Evolutionary conservation across 2,888 invertebrate genomes (phyloP), one percentile per base, ranked within the genome.

Genomic region (Ornithoptera priamus): DNA sequence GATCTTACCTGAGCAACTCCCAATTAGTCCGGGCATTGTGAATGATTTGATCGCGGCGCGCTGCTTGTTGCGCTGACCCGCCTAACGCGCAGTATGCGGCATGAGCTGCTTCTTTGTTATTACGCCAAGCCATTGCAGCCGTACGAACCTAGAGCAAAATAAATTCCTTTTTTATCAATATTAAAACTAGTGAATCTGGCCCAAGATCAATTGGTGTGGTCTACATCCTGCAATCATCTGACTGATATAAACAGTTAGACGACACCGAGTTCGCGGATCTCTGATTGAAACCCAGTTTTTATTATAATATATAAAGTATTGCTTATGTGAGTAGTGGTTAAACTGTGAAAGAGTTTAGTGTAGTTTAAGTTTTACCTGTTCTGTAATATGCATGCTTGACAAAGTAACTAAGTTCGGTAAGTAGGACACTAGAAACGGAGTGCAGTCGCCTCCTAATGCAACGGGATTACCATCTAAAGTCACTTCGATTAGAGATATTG

Each of bases 401-500:
- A 97, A 88, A 62, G 95, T 93, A 70, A 94, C 89, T 73, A 97
- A 90, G 81, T 95, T 94, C 36, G 97, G 96, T 72, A 97, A 87
- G 84, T 96, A 96, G 0, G 97, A 96, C 0, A 97, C 96, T 61
- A 97, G 86, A 82, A 97, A 97, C 0, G 97, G 96, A 4, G 96
- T 94, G 80, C 96, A 97, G 78, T 97, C 97, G 0, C 96, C 95
- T n/a, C 95, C 95, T 72, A 96, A 85, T 24, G 96, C 95, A 15
- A 97, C 95, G 0, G 97, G 97, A 88, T 97, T 97, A 72, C 96
- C 96, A 83, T 97, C 98, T 70, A 98, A 94, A 24, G 97, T 96
- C 63, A 98, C 94, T 89, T 98, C 98, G 69, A 95, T 93, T 62
- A 98, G 93, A 71, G 95, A 95, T 12, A 93, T 89, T 0, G 97